A percentile compares a stretch with the other conserved stretches of the same genome.
phyloP scores from a whole-genome alignment of 1,140 invertebrate genomes.

The Samia ricini region DNA sequence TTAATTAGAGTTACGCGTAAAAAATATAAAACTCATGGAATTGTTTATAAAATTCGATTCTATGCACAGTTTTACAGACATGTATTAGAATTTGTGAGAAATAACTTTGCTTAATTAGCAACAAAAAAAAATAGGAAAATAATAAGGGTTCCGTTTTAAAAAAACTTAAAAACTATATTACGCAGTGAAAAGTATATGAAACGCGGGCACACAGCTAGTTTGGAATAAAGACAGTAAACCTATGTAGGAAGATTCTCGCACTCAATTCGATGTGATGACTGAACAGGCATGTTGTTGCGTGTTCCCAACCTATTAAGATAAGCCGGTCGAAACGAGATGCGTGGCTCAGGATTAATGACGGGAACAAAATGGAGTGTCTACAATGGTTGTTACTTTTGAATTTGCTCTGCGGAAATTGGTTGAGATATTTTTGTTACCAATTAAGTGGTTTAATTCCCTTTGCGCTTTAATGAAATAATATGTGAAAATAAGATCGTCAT shows the following conservation, averaged over 20 bases:
- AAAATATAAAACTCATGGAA: no score
- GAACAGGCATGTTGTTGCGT: conserved; percentile 33
- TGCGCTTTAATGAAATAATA: neutral
- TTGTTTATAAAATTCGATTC: no score
- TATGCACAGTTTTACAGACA: no score
- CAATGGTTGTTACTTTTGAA: conserved; percentile 26
- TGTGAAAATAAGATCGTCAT: neutral
- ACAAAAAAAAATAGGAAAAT: no score
- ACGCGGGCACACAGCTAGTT: no score
- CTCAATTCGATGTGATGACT: conserved; percentile 21
- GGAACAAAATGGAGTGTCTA: conserved; percentile 36
- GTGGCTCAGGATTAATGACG: conserved; percentile 41
- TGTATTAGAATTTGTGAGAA: no score
- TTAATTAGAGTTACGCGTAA: no score
- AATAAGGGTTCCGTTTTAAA: no score
- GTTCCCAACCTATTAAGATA: conserved; percentile 42
- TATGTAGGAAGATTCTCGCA: neutral
- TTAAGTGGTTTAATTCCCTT: neutral
- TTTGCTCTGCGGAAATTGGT: conserved; percentile 3
- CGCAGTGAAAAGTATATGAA: no score
- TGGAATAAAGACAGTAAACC: neutral
- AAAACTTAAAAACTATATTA: no score
- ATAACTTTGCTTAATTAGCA: no score
- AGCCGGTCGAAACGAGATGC: conserved; percentile 38
- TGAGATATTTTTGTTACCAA: neutral